Percentiles rank a stretch among this genome's conserved stretches.
phyloP scores from a whole-genome alignment of 2,888 invertebrate species.

The Phlogophora meticulosa region DNA sequence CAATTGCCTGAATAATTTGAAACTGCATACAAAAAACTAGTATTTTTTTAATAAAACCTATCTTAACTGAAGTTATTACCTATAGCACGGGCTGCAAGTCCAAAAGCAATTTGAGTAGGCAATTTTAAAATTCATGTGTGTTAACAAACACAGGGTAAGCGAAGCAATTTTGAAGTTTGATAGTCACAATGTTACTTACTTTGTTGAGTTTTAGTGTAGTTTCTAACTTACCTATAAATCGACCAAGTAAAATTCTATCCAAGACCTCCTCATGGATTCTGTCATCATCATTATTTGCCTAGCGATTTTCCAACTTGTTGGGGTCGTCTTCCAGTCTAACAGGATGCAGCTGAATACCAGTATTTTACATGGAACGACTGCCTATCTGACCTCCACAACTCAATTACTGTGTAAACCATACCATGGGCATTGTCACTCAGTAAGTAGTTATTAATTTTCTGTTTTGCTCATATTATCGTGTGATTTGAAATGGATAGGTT shows the following conservation, averaged over 20 bases:
- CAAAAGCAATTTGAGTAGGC: neutral
- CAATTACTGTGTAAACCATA: no score
- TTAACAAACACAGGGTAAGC: neutral
- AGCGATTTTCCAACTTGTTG: no score
- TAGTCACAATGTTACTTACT: neutral
- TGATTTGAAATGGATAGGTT: no score
- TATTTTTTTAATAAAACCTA: constrained; percentile 7
- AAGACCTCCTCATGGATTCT: neutral
- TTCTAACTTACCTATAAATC: neutral
- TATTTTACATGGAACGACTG: no score
- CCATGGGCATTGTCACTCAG: no score
- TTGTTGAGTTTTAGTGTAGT: neutral
- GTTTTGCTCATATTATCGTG: no score
- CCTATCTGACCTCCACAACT: no score
- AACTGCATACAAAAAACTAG: neutral
- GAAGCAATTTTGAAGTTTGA: constrained; percentile 27
- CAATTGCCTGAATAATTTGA: neutral
- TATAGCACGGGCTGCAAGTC: neutral
- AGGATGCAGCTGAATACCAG: no score
- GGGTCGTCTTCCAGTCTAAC: no score
- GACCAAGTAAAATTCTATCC: neutral
- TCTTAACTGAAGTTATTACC: neutral
- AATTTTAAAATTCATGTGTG: constrained; percentile 20
- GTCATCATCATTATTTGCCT: neutral
- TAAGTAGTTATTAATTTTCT: no score